Evolutionary conservation across 1,140 invertebrate genomes (phyloP).

Genomic region (Chrysopa pallens): DNA sequence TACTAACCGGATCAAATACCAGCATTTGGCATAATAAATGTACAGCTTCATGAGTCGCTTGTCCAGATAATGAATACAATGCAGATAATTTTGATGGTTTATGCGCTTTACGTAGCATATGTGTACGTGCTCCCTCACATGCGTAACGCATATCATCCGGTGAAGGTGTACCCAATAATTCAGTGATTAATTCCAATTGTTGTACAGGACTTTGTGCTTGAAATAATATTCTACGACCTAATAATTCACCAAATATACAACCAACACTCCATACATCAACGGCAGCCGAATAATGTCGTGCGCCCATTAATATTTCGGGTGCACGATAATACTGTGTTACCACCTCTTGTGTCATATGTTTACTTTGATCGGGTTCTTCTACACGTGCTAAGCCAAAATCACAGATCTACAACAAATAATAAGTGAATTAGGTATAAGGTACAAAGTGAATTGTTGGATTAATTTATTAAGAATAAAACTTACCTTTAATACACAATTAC

Average conservation of each 20-base stretch:
- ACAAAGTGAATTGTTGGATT: not conserved
- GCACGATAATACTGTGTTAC: constrained; percentile 98
- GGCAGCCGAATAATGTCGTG: constrained; percentile 89
- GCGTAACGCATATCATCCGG: constrained; percentile 90
- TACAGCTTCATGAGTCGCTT: constrained; percentile 93
- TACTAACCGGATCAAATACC: constrained; percentile 87
- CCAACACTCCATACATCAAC: constrained; percentile 98
- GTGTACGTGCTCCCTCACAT: constrained; percentile 85
- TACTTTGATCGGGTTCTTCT: constrained; percentile 78
- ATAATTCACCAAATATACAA: constrained; percentile 96
- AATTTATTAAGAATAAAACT: constrained; percentile 8
- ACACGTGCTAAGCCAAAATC: constrained; percentile 82
- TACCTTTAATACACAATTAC: constrained; percentile 94
- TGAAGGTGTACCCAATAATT: constrained; percentile 91
- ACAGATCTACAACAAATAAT: constrained; percentile 59
- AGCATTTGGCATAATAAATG: constrained; percentile 97
- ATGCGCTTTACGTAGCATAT: constrained; percentile 76
- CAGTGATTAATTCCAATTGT: constrained; percentile 90
- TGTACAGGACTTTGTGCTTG: constrained; percentile 89
- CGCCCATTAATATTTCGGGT: constrained; percentile 96
- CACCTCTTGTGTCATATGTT: constrained; percentile 97
- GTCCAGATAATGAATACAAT: constrained; percentile 77
- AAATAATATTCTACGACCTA: constrained; percentile 90
- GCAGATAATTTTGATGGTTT: constrained; percentile 79
- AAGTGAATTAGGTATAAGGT: not conserved